phyloP scores from a whole-genome alignment of 2,113 vertebrate genomes.

The Cheirogaleus medius region DNA sequence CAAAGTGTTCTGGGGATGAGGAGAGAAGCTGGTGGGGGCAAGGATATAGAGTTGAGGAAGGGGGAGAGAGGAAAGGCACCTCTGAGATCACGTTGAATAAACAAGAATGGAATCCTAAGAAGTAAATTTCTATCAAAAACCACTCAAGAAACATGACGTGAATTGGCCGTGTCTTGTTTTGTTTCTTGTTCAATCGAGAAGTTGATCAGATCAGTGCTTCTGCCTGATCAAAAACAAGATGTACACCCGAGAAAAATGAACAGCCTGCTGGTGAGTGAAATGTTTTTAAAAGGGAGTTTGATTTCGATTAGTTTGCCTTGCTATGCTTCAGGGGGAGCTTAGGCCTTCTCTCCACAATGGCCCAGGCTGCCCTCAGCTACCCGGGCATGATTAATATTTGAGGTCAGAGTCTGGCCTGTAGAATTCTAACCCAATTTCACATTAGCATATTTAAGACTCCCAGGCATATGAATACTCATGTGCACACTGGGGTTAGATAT shows the following conservation, averaged over 20 bases:
- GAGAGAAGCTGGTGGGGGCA: not conserved
- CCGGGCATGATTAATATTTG: constrained; percentile 54
- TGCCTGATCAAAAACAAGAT: constrained; percentile 63
- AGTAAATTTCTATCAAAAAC: constrained; percentile 45
- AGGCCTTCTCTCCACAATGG: not conserved
- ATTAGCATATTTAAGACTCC: constrained; percentile 69
- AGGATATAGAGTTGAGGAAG: not conserved
- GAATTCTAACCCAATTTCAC: constrained; percentile 56
- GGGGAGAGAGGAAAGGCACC: not conserved
- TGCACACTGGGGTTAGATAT: constrained; percentile 19
- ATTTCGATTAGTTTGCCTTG: constrained; percentile 13
- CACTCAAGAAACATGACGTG: constrained; percentile 8
- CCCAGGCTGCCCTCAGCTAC: not conserved
- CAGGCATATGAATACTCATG: constrained; percentile 69
- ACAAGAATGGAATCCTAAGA: constrained; percentile 26
- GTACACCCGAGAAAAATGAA: constrained; percentile 57
- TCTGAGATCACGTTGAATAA: constrained; percentile 10
- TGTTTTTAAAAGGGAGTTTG: constrained; percentile 14
- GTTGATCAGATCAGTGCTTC: constrained; percentile 71
- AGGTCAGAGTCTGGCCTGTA: constrained; percentile 48
- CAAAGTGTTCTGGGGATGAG: not conserved
- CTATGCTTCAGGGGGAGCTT: not conserved
- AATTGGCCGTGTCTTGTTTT: constrained; percentile 49
- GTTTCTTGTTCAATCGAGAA: constrained; percentile 49
- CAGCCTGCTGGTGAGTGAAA: constrained; percentile 50